Base-by-base conservation (phyloP, 2,888 invertebrate species). In the Dryocosmus kuriphilus region DNA sequence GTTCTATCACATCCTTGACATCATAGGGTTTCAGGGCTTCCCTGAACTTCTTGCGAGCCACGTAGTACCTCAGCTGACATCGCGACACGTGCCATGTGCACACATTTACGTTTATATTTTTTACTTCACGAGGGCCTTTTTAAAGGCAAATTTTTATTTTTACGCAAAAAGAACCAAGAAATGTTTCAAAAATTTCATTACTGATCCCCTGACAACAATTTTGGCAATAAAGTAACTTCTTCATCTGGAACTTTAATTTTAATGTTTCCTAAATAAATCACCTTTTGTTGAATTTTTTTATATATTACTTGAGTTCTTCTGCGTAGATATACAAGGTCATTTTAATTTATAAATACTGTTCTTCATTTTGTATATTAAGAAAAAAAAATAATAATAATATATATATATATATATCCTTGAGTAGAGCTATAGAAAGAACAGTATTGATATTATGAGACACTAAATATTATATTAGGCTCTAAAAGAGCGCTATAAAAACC, bases 1-100 rank as follows among this genome's bases (percentile, higher is more conserved):
- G 97, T 92, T 97, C 97, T 92, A 97, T 97, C 92, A 97, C 97
- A 93, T 97, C 97, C 94, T 97, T 97, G 91, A 97, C 97, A 93
- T 97, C 97, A 93, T 97, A 97, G 85, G 97, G 97, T 93, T 97
- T 96, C 92, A 97, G 94, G 89, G 97, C 97, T 93, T 97, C 97
- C 93, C 96, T 96, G 94, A 97, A 97, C 93, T 97, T 97, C 93
- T 95, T 94, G 92, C 97, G 94, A 91, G 97, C 96, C 92, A 97
- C 96, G 94, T 97, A 96, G 94, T 97, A 96, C 94, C 96, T 96
- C 92, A 97, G 94, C 95, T 95, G 84, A 81, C 84, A 84, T 84
- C 80, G 80, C 83, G 79, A 79, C 81, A 80, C 83, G 80, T 63
- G 61, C 63, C 38, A 82, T 82, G 83, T 83, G 84, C 82, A 86